Evolutionary conservation across 1,140 invertebrate species (phyloP).

Genomic region (Diuraphis noxia): DNA sequence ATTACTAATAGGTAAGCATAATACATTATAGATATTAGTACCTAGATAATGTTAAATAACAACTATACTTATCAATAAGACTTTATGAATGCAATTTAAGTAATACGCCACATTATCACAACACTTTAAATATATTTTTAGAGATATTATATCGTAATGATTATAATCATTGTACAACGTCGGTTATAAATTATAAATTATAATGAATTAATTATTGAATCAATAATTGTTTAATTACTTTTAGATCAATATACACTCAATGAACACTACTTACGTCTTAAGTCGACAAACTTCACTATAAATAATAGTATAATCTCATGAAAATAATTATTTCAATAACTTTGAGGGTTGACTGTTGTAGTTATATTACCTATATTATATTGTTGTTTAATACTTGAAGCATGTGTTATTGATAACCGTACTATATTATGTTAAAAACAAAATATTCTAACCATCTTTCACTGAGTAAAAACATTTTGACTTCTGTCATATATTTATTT

Average conservation of each 20-base stretch:
- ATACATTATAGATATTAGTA: not conserved
- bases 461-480: not conserved
- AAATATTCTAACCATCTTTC: not conserved
- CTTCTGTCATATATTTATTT: not conserved
- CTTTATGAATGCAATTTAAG: not conserved
- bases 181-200: not conserved
- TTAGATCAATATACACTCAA: not conserved
- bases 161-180: too few species aligned
- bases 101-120: too few species aligned
- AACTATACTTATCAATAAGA: not conserved
- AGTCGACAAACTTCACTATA: not conserved
- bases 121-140: not conserved
- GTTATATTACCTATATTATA: not conserved
- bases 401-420: not conserved
- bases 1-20: not conserved
- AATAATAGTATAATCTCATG: not conserved
- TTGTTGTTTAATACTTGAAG: not conserved
- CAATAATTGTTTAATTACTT: not conserved
- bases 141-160: not conserved
- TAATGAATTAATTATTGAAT: not conserved
- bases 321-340: conserved; percentile 19
- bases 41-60: too few species aligned
- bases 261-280: not conserved
- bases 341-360: not conserved
- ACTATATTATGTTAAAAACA: not conserved